Conservation (phyloP, 2,888 invertebrate genomes). For the Melanchra persicariae region DNA sequence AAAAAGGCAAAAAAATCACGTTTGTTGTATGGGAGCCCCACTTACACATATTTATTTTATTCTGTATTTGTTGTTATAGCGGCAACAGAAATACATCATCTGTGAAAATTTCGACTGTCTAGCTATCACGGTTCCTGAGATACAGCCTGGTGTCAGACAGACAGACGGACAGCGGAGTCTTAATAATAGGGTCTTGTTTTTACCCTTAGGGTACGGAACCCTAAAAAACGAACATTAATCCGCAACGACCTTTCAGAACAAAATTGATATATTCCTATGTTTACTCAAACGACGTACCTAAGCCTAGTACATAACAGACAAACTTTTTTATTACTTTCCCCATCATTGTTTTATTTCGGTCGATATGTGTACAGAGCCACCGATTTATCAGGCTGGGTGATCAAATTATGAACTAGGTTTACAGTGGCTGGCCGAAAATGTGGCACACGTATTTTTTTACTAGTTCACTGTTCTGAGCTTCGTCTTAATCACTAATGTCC, state of each 20-base stretch:
- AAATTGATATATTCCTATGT: conserved; percentile 51
- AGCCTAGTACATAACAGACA: conserved; percentile 11
- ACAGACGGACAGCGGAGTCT: too few species aligned
- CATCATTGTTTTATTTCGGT: conserved; percentile 41
- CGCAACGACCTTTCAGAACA: conserved; percentile 3
- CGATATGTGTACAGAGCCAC: conserved; percentile 15
- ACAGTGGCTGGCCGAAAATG: conserved; percentile 5
- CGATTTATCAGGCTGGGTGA: conserved; percentile 25
- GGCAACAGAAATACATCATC: too few species aligned
- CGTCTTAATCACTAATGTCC: not conserved
- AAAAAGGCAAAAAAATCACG: too few species aligned
- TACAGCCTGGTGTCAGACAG: too few species aligned
- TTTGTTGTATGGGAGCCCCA: too few species aligned
- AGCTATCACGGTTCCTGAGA: too few species aligned
- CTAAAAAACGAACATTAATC: conserved; percentile 23
- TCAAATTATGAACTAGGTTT: conserved; percentile 25
- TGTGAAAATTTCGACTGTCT: too few species aligned
- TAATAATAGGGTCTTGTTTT: too few species aligned
- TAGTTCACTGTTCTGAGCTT: not conserved
- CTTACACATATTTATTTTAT: too few species aligned
- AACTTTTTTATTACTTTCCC: conserved; percentile 52
- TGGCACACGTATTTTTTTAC: not conserved
- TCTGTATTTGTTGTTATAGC: too few species aligned
- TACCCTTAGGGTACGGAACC: too few species aligned
- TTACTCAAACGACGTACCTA: conserved; percentile 44